A percentile compares a stretch with the other conserved stretches of the same genome.
Conservation (phyloP, 2,888 invertebrate genomes). For the Dasypolia templi region DNA sequence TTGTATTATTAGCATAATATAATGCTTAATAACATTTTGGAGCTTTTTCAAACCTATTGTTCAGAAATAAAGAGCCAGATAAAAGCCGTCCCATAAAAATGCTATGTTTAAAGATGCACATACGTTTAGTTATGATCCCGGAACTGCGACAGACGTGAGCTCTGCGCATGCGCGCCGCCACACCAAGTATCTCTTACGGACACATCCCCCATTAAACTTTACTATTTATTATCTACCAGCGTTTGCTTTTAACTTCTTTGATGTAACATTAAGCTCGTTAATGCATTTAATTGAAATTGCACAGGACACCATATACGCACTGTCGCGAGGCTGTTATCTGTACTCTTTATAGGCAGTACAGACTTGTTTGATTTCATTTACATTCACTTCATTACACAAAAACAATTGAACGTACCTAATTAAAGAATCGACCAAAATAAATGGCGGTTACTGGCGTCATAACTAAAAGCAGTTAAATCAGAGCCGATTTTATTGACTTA, state of each 20-base stretch:
- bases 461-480: constrained; percentile 33
- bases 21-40: not conserved
- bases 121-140: constrained; percentile 60
- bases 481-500: constrained; percentile 34
- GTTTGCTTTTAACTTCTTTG: constrained; percentile 64
- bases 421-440: constrained; percentile 2
- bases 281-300: constrained; percentile 52
- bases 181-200: constrained; percentile 61
- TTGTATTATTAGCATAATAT: not conserved
- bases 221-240: constrained; percentile 62
- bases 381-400: not conserved
- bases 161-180: constrained; percentile 62
- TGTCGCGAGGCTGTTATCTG: constrained; percentile 39
- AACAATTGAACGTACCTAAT: not conserved
- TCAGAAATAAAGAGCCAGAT: constrained; percentile 14
- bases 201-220: constrained; percentile 64
- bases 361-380: constrained; percentile 21
- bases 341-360: not conserved
- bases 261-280: constrained; percentile 59
- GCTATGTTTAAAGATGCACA: constrained; percentile 50
- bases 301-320: constrained; percentile 47
- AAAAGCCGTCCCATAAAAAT: constrained; percentile 51
- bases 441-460: constrained; percentile 6
- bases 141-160: constrained; percentile 63
- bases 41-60: constrained; percentile 2